Conservation (phyloP, 2,113 vertebrate genomes). For the Lagopus leucura region DNA sequence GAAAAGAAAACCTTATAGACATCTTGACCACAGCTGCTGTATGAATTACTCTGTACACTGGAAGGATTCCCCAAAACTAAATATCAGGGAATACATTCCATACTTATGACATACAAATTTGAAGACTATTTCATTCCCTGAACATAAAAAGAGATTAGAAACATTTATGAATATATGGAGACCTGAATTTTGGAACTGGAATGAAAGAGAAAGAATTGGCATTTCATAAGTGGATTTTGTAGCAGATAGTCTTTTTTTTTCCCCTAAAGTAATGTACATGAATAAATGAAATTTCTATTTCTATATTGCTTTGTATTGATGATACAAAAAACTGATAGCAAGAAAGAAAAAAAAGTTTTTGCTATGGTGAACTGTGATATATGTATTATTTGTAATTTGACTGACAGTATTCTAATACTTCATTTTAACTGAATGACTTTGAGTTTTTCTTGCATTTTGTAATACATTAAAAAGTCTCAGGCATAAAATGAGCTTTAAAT, state of each 20-base stretch:
- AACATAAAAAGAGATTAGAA: conserved; percentile 67
- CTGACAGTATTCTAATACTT: neutral
- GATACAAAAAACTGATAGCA: neutral
- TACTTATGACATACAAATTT: conserved; percentile 64
- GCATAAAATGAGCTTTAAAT: neutral
- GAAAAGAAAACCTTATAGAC: conserved; percentile 19
- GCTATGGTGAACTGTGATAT: neutral
- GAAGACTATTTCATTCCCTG: conserved; percentile 32
- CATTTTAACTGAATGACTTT: neutral
- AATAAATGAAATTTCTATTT: neutral
- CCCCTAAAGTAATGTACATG: neutral
- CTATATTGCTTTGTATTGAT: neutral
- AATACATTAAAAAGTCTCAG: neutral
- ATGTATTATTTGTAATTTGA: neutral
- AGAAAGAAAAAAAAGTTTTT: neutral
- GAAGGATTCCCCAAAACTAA: conserved; percentile 62
- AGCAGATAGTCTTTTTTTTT: neutral
- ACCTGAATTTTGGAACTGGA: neutral
- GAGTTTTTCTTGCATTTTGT: neutral
- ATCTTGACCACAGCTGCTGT: conserved; percentile 73
- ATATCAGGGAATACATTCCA: conserved; percentile 69
- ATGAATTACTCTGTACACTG: conserved; percentile 10
- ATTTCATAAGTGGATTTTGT: neutral
- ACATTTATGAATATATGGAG: conserved; percentile 45
- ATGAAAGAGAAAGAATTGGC: neutral